Evolutionary conservation across 2,888 invertebrate species (phyloP).

Genomic region (Drosophila ustulata): DNA sequence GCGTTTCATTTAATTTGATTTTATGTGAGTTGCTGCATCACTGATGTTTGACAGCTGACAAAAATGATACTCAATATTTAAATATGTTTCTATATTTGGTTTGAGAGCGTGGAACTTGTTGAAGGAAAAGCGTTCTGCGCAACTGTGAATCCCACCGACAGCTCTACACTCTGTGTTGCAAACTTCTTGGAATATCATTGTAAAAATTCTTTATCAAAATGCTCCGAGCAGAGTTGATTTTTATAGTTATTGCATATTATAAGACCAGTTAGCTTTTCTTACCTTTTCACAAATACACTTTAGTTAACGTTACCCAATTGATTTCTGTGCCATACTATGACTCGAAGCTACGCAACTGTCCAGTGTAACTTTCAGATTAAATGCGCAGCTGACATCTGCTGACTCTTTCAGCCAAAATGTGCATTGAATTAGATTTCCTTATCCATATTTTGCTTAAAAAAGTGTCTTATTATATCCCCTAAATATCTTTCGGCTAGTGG

Average conservation of each 20-base stretch:
- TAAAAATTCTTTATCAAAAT: not conserved
- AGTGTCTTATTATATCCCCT: too few relatives aligned
- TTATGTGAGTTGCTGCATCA: not conserved
- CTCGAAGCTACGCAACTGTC: too few relatives aligned
- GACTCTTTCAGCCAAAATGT: too few relatives aligned
- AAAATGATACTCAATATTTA: conserved; percentile 23
- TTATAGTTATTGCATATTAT: conserved; percentile 20
- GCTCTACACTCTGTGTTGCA: conserved; percentile 12
- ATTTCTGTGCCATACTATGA: too few relatives aligned
- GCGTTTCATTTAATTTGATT: too few relatives aligned
- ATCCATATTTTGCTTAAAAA: too few relatives aligned
- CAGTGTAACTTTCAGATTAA: too few relatives aligned
- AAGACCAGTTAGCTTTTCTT: conserved; percentile 47
- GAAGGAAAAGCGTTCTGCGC: conserved; percentile 10
- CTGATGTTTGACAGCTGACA: not conserved
- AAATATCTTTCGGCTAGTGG: too few relatives aligned
- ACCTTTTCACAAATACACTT: conserved; percentile 19
- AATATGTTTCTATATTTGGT: conserved; percentile 47
- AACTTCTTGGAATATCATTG: not conserved
- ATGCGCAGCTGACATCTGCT: too few relatives aligned
- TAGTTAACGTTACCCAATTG: not conserved
- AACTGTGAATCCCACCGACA: conserved; percentile 14
- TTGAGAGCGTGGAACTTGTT: conserved; percentile 29
- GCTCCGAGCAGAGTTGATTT: conserved; percentile 5
- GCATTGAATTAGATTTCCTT: too few relatives aligned